phyloP scores from a whole-genome alignment of 2,888 invertebrate species.

The Drosophila stalkeri region DNA sequence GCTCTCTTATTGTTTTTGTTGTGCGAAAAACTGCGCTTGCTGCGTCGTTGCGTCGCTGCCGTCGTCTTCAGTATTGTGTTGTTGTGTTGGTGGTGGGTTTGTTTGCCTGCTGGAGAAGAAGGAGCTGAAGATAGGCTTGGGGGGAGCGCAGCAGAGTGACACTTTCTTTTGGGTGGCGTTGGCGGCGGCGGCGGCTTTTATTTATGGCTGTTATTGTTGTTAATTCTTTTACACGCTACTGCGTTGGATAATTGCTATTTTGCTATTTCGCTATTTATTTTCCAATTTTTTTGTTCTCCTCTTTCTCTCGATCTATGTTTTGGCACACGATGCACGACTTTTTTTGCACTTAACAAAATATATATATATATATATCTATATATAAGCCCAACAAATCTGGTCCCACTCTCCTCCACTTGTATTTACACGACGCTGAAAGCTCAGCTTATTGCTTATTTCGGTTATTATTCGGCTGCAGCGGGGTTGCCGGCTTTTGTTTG shows the following conservation, averaged over 20 bases:
- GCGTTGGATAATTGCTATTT: slow-evolving; percentile 61
- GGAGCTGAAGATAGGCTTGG: slow-evolving; percentile 13
- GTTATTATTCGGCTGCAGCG: slow-evolving; percentile 24
- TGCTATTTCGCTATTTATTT: slow-evolving; percentile 59
- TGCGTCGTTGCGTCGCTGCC: slow-evolving; percentile 29
- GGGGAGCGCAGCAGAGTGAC: slow-evolving; percentile 38
- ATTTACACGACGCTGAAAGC: slow-evolving; percentile 57
- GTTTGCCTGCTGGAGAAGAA: slow-evolving; percentile 26
- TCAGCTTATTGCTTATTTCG: slow-evolving; percentile 38
- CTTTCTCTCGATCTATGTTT: slow-evolving; percentile 43
- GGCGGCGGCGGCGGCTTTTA: slow-evolving; percentile 44
- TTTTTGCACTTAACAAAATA: slow-evolving; percentile 59
- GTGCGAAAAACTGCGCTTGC: slow-evolving; percentile 57
- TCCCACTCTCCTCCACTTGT: slow-evolving; percentile 48
- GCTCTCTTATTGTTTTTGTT: slow-evolving; percentile 67
- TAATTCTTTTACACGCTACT: slow-evolving; percentile 58
- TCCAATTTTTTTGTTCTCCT: slow-evolving; percentile 42
- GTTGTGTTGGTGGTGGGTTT: slow-evolving; percentile 58
- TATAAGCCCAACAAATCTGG: slow-evolving; percentile 40
- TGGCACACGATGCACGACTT: slow-evolving; percentile 49
- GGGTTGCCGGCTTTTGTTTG: slow-evolving; percentile 51
- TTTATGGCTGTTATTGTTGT: slow-evolving; percentile 57
- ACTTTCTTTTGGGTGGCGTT: slow-evolving; percentile 62
- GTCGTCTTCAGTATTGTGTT: slow-evolving; percentile 30
- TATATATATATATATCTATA: slow-evolving; percentile 30